phyloP scores from a whole-genome alignment of 2,113 vertebrate species.

The Cervus canadensis region DNA sequence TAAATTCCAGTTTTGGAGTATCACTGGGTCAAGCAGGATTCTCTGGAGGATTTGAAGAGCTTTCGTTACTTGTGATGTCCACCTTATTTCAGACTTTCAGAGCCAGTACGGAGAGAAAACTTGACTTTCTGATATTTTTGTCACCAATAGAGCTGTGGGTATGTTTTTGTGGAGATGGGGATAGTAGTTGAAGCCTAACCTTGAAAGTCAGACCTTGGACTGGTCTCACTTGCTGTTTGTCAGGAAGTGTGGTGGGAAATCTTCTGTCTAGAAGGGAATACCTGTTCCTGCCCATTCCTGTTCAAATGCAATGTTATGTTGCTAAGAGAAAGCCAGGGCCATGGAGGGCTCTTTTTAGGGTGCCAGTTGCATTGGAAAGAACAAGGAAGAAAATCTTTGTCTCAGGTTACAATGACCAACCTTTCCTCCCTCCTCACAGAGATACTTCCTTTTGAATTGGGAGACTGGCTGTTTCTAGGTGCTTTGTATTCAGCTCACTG shows the following conservation, averaged over 20 bases:
- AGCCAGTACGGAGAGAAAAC: neutral
- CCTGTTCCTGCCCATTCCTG: neutral
- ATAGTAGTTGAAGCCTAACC: neutral
- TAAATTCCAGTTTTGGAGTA: neutral
- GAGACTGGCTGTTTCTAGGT: neutral
- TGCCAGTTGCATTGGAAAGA: neutral
- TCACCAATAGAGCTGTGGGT: neutral
- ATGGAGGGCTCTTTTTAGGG: neutral
- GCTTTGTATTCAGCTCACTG: neutral
- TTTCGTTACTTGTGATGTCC: constrained; percentile 10
- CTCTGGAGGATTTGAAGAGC: neutral
- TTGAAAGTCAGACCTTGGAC: neutral
- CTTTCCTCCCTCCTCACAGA: neutral
- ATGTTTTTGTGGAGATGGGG: neutral
- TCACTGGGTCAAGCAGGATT: neutral
- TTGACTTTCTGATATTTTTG: constrained; percentile 29
- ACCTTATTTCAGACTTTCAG: constrained; percentile 25
- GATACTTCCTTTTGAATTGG: neutral
- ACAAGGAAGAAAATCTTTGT: neutral
- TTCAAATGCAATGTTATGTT: neutral
- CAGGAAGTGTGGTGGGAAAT: neutral
- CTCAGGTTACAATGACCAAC: neutral
- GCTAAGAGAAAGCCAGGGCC: neutral
- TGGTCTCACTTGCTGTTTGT: neutral
- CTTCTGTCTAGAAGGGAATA: neutral